Base-by-base conservation (phyloP, 1,140 invertebrate genomes). In the Nasonia longicornis region DNA sequence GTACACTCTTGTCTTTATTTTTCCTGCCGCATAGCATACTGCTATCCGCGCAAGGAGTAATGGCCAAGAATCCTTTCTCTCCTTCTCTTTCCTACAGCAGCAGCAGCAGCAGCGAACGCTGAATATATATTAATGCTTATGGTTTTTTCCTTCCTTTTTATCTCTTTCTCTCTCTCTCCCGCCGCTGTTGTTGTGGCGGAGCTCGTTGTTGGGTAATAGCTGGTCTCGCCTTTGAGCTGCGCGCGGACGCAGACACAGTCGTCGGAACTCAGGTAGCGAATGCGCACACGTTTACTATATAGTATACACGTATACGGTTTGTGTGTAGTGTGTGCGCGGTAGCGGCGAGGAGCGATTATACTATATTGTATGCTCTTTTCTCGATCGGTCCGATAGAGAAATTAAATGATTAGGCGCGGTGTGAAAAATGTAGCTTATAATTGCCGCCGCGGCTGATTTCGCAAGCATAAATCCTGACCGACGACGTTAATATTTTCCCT, bases 91-190 rank as follows among this genome's bases (percentile, higher is more conserved):
- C 45, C 45, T n/a, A n/a, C 20, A n/a, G 3, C 52, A 58, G 20
- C 52, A 58, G 20, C 52, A 58, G 16, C 52, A 58, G 66, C 66
- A 69, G 26, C 10, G 12, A 11, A 35, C 52, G 1, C 42, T 80
- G 79, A 80, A 80, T 80, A 80, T 80, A 80, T 74, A 80, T 80
- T 74, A 74, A 80, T 74, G 64, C 63, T 74, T 67, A 74, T 66
- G 63, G 16, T 14, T 66, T 73, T 45, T 74, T 29, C 42, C 75
- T 77, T n/a, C 42, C n/a, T 45, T 3, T 77, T n/a, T 10, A 20
- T 63, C 52, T 58, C 72, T 38, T 63, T 66, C 48, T 38, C 45
- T 22, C 20, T 26, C 16, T 58, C 7, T n/a, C 52, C 3, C 52
- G 52, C 52, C 52, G 52, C 52, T 58, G 52, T 58, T 58, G 52